These are phyloP conservation scores for Loriculus beryllinus DNA, from an alignment of 2,797 vertebrate species.

Conservation along the genomic window DNA sequence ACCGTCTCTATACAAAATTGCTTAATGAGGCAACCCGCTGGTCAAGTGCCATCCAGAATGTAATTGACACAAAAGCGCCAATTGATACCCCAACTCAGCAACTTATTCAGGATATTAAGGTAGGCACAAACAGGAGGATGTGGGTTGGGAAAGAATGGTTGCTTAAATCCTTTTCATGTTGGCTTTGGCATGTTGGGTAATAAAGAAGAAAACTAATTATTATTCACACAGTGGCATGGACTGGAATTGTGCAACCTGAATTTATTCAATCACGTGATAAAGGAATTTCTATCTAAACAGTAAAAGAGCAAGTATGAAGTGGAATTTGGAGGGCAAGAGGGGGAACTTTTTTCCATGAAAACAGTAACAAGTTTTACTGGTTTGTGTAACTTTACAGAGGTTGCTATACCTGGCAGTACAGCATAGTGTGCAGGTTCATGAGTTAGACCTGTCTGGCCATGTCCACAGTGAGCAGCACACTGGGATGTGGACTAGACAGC, in stretches of 20 bases:
- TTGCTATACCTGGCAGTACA: neutral
- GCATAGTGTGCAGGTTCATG: neutral
- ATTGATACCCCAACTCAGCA: constrained; percentile 97
- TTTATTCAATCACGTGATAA: neutral
- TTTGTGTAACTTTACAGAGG: neutral
- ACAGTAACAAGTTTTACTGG: neutral
- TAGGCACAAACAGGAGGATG: neutral
- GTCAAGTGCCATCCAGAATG: constrained; percentile 91
- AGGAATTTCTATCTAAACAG: neutral
- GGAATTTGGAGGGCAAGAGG: neutral
- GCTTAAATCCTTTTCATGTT: neutral
- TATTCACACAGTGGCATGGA: neutral
- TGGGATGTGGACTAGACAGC: neutral
- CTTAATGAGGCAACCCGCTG: constrained; percentile 92
- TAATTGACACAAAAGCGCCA: constrained; percentile 92
- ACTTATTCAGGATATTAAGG: constrained; percentile 96
- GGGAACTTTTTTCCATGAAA: neutral
- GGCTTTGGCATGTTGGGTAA: neutral
- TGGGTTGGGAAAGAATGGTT: neutral
- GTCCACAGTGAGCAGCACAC: neutral
- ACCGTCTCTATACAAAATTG: constrained; percentile 91
- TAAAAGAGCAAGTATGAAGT: neutral
- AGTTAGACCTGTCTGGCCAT: neutral
- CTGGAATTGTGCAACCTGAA: neutral
- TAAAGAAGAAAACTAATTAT: neutral